Percentiles rank a stretch among this genome's conserved stretches.
Evolutionary conservation across 2,888 invertebrate species (phyloP).

Genomic region (Drosophila anomalata): DNA sequence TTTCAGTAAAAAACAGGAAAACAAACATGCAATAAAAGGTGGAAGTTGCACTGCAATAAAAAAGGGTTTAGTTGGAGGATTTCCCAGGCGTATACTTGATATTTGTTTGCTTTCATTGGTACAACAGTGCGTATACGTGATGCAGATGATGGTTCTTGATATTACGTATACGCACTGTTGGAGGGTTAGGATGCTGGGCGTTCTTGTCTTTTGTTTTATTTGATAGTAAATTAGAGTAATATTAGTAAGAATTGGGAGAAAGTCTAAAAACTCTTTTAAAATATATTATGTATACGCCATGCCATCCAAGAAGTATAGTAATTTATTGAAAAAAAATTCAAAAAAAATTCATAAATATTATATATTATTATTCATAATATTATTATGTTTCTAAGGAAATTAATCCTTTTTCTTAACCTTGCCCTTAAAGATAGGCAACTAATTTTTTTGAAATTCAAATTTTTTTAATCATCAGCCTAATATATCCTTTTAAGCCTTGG

Average conservation of each 20-base stretch:
- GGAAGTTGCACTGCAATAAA: background rate
- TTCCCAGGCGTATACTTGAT: background rate
- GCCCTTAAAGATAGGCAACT: background rate
- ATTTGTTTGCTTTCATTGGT: background rate
- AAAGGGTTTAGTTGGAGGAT: background rate
- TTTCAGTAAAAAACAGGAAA: background rate
- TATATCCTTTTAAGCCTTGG: constrained; percentile 1
- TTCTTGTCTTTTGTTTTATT: background rate
- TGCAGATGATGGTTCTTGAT: background rate
- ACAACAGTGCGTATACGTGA: constrained; percentile 1
- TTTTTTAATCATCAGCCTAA: too few species aligned
- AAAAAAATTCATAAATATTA: too few species aligned
- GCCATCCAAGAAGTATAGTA: too few species aligned
- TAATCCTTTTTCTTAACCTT: background rate
- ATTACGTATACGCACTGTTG: background rate
- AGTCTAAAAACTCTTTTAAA: too few species aligned
- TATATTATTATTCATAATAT: too few species aligned
- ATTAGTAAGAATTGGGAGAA: background rate
- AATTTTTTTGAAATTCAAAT: background rate
- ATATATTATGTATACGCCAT: too few species aligned
- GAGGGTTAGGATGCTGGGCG: background rate
- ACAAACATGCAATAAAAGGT: background rate
- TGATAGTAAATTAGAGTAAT: background rate
- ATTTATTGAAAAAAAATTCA: background rate
- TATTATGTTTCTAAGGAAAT: too few species aligned